phyloP scores from a whole-genome alignment of 1,140 invertebrate species.

The Hydropsyche tenuis region DNA sequence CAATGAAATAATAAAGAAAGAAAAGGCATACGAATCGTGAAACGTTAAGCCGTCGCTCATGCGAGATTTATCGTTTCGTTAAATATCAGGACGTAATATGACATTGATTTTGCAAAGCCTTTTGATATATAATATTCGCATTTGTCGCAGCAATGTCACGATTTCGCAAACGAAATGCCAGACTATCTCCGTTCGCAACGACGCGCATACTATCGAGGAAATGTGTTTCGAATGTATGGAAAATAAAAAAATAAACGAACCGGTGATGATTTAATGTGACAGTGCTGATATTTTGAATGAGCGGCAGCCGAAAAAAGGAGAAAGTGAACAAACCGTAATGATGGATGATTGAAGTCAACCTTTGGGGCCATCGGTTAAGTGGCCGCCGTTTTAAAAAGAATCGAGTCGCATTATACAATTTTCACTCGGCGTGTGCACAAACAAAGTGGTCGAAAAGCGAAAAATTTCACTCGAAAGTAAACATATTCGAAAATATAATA shows the following conservation, averaged over 20 bases:
- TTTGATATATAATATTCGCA: not conserved
- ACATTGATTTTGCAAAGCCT: too few species aligned
- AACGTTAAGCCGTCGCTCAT: too few species aligned
- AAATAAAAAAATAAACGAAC: not conserved
- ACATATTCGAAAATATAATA: too few species aligned
- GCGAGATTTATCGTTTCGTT: too few species aligned
- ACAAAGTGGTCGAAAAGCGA: too few species aligned
- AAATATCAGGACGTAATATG: too few species aligned
- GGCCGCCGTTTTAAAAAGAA: conserved; percentile 1
- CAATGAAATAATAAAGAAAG: too few species aligned
- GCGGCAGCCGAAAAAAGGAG: not conserved
- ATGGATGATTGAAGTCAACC: conserved; percentile 16
- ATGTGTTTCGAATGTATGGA: not conserved
- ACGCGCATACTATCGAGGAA: not conserved
- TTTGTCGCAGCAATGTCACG: not conserved
- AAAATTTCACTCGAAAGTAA: not conserved
- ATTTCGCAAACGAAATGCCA: not conserved
- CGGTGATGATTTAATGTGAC: conserved; percentile 11
- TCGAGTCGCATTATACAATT: not conserved
- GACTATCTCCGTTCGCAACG: not conserved
- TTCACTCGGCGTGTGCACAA: not conserved
- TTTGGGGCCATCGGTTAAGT: conserved; percentile 13
- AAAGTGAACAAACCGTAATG: not conserved
- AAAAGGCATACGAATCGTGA: too few species aligned
- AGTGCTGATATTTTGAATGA: conserved; percentile 8